phyloP scores from a whole-genome alignment of 2,113 vertebrate species.

The Spheniscus mendiculus region DNA sequence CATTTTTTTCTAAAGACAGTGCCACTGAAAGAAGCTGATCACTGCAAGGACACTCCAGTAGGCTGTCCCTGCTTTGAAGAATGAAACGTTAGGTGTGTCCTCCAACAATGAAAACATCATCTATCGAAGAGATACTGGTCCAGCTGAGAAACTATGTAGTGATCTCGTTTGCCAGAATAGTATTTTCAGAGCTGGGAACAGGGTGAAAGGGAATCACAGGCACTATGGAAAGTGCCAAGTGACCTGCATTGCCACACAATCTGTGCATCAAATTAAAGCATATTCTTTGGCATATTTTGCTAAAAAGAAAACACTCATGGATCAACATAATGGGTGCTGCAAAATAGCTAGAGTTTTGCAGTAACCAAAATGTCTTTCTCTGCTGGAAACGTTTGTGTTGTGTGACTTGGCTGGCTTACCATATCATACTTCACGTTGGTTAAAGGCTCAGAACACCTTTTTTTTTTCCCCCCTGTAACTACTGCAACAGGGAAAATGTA shows the following conservation, averaged over 20 bases:
- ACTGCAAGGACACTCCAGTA: neutral
- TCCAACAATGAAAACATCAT: neutral
- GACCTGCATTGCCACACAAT: neutral
- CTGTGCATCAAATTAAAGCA: neutral
- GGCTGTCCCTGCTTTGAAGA: neutral
- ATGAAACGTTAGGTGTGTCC: neutral
- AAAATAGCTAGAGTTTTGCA: neutral
- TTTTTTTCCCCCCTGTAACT: fast-evolving
- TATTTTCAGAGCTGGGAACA: neutral
- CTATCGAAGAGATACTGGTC: neutral
- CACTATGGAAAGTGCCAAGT: neutral
- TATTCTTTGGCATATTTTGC: neutral
- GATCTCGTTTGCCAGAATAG: neutral
- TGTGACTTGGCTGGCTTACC: neutral
- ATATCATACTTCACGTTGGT: neutral
- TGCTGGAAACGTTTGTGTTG: neutral
- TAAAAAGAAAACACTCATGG: neutral
- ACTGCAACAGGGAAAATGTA: neutral
- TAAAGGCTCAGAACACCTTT: neutral
- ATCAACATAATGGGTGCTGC: neutral
- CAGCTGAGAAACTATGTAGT: neutral
- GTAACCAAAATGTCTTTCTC: neutral
- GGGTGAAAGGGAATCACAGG: neutral
- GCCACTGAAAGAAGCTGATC: neutral
- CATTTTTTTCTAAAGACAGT: neutral